Evolutionary conservation across 2,113 vertebrate species (phyloP), one percentile per base, ranked within the genome.

Genomic region (Canis aureus): DNA sequence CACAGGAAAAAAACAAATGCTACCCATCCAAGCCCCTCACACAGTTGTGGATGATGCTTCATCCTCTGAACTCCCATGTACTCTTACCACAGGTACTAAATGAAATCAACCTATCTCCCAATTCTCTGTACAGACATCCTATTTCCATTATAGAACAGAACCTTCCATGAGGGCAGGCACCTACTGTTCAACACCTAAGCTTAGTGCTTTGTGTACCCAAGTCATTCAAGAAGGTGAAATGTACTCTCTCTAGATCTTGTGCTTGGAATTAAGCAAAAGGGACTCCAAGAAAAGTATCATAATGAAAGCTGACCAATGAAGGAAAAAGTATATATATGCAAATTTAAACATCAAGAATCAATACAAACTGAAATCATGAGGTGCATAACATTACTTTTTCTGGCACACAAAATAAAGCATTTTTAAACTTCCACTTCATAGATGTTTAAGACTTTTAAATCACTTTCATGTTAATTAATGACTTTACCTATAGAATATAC

Each of bases 401-500:
- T 81, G 80, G 53, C 66, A 89, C 15, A 74, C 35, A 81, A 81
- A 91, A 57, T 64, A 81, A 87, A 78, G 25, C 43, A 87, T 91
- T 79, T 89, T 35, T 35, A 84, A 91, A 74, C 19, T 74, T 92
- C 55, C 32, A 84, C 25, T 90, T 94, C 13, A 35, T 2, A 69
- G 64, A 32, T 20, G 35, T 57, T 83, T 82, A 73, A 95, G 71
- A 60, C 17, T 73, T 76, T 74, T 74, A 94, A 96, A 55, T 64
- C 22, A 59, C 64, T 96, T 60, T 97, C 10, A 43, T 62, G 53
- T 51, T 88, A 78, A 91, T 49, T 80, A 60, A 5, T 64, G 62
- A 64, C 74, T 69, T 84, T 76, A 84, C 57, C 89, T 27, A 95
- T 38, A 82, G 92, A 95, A 71, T 29, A 80, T 17, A 84, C 13